phyloP scores from a whole-genome alignment of 2,888 invertebrate genomes.

The Leptura quadrifasciata region DNA sequence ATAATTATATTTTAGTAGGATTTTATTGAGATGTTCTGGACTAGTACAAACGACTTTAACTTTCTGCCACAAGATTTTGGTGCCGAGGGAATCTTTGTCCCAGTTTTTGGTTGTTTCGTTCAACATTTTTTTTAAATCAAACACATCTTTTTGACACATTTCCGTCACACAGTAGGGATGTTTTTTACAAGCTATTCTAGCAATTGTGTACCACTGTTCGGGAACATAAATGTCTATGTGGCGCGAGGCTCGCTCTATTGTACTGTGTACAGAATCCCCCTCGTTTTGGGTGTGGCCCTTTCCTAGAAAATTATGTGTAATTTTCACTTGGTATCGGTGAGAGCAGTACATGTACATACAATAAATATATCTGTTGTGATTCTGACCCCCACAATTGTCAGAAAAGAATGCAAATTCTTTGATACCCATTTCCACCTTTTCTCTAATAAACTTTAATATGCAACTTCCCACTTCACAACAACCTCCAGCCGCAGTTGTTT shows the following conservation, averaged over 20 bases:
- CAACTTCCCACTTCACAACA: background rate
- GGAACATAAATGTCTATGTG: background rate
- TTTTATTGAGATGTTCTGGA: no score
- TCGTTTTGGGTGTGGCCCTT: conserved; percentile 9
- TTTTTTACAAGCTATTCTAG: background rate
- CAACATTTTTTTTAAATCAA: no score
- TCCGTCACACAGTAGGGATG: background rate
- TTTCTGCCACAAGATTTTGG: no score
- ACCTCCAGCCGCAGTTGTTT: background rate
- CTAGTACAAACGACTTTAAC: no score
- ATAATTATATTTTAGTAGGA: no score
- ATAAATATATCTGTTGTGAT: background rate
- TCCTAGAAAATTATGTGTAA: background rate
- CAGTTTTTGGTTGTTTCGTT: no score
- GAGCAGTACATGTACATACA: background rate
- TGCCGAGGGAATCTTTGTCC: no score
- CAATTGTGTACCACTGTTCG: conserved; percentile 1
- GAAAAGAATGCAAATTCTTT: background rate
- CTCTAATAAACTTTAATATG: background rate
- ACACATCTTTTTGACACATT: no score
- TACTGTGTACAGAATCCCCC: background rate
- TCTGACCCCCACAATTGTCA: background rate
- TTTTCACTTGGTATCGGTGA: background rate
- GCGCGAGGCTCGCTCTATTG: background rate
- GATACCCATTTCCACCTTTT: background rate